Conservation (phyloP, 1,140 invertebrate species). For the Cepaea nemoralis region DNA sequence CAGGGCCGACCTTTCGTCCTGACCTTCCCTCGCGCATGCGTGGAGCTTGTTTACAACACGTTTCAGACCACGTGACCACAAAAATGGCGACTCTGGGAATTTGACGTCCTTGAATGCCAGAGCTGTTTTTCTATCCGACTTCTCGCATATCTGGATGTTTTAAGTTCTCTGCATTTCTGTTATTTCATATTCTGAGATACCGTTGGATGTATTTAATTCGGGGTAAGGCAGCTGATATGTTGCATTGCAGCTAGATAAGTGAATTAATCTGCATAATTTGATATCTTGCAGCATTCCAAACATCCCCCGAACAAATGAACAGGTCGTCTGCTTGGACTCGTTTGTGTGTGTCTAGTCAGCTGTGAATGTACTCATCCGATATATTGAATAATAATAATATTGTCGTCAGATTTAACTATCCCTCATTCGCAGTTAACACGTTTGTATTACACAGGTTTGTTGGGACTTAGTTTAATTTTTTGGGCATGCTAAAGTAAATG, state of each 20-base stretch:
- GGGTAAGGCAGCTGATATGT: not conserved
- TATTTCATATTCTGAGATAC: not conserved
- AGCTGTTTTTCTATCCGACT: not conserved
- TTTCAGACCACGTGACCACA: slow-evolving; percentile 4
- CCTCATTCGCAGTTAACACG: no score
- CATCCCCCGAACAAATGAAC: no score
- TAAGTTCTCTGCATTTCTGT: not conserved
- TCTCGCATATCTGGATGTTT: not conserved
- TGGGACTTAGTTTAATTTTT: no score
- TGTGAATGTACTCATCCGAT: no score
- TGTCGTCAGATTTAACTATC: no score
- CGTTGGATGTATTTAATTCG: not conserved
- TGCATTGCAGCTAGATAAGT: not conserved
- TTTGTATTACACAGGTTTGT: no score
- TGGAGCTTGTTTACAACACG: slow-evolving; percentile 8
- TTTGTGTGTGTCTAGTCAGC: no score
- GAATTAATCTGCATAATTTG: no score
- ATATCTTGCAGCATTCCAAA: no score
- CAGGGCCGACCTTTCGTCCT: not conserved
- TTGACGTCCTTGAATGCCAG: not conserved
- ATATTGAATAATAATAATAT: no score
- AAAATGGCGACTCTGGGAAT: not conserved
- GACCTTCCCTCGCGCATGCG: not conserved
- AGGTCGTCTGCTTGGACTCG: no score
- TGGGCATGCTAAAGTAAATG: no score